These are phyloP conservation scores for Thyatira batis DNA, from an alignment of 2,888 invertebrate genomes.

Conservation along the genomic window DNA sequence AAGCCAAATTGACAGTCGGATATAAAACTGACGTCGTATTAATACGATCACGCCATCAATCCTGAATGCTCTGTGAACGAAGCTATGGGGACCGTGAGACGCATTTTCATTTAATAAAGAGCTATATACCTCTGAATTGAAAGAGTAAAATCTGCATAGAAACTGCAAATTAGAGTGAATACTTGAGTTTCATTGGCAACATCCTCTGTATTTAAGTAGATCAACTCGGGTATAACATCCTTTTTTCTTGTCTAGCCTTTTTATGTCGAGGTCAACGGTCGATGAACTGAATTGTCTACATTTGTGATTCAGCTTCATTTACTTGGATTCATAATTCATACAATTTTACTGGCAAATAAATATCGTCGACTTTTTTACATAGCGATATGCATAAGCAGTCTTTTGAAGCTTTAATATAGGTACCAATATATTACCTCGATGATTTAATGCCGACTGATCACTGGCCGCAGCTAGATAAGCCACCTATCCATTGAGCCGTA, in stretches of 20 bases:
- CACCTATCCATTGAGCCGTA: conserved; percentile 14
- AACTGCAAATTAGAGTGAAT: background rate
- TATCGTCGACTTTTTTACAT: background rate
- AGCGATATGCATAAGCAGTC: background rate
- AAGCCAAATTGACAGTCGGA: conserved; percentile 15
- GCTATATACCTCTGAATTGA: background rate
- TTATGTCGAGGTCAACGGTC: conserved; percentile 6
- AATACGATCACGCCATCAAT: conserved; percentile 28
- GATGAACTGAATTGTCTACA: conserved; percentile 10
- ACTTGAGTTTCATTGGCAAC: background rate
- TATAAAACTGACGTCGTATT: conserved; percentile 35
- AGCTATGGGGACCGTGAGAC: conserved; percentile 1
- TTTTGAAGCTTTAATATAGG: background rate
- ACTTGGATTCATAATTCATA: too few species aligned
- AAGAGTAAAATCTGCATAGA: background rate
- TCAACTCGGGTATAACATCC: background rate
- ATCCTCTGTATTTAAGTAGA: background rate
- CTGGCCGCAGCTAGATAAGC: conserved; percentile 15
- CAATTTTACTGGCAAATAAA: too few species aligned
- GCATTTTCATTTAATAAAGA: conserved; percentile 34
- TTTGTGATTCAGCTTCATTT: background rate
- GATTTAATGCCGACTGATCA: background rate
- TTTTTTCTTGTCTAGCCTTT: background rate
- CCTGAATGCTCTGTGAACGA: conserved; percentile 21
- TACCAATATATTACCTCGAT: background rate